Conservation (phyloP, 2,888 invertebrate species). For the Parnassius apollo region DNA sequence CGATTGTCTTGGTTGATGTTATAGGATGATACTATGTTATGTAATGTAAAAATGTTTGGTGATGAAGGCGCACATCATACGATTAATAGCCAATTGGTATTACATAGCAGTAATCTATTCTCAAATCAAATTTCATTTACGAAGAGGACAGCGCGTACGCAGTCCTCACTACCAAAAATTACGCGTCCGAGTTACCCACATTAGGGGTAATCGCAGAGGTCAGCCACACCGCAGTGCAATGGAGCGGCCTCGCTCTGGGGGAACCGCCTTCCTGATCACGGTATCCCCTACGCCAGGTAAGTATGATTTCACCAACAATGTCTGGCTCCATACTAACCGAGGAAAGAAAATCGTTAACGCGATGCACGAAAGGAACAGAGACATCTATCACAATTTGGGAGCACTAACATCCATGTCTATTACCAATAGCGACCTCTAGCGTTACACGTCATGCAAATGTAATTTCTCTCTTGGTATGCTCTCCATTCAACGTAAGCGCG, state of each 20-base stretch:
- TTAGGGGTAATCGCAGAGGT: slow-evolving; percentile 2
- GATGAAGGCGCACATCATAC: too few species aligned
- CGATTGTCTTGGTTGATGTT: too few species aligned
- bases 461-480: too few species aligned
- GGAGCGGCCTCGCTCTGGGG: slow-evolving; percentile 17
- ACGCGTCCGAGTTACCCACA: slow-evolving; percentile 4
- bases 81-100: too few species aligned
- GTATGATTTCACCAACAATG: not conserved
- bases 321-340: not conserved
- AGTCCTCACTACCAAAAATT: slow-evolving; percentile 4
- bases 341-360: not conserved
- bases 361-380: not conserved
- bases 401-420: not conserved
- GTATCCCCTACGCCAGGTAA: slow-evolving; percentile 16
- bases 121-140: not conserved
- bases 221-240: not conserved
- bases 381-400: not conserved
- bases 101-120: too few species aligned
- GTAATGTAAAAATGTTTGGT: too few species aligned
- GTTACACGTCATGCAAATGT: not conserved
- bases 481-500: too few species aligned
- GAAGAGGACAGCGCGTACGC: slow-evolving; percentile 8
- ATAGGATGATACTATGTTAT: too few species aligned
- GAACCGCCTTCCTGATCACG: slow-evolving; percentile 17
- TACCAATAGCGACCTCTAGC: not conserved